Base-by-base conservation (phyloP, 2,888 invertebrate genomes). In the Synanthedon myopaeformis region DNA sequence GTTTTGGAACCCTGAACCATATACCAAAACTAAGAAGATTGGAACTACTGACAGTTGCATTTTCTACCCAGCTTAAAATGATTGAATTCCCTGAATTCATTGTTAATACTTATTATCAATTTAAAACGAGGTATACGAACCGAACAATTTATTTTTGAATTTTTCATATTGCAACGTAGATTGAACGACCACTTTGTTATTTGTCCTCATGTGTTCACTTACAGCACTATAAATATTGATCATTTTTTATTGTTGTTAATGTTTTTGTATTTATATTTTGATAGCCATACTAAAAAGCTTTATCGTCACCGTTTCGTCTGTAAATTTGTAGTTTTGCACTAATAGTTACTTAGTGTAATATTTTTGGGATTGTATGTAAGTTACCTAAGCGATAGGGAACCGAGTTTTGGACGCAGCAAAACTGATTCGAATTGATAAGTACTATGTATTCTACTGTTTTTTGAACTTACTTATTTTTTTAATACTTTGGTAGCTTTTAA, bases 321-420 rank as follows among this genome's bases (percentile, higher is more conserved):
- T 51, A 51, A 6, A 41, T 35, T 13, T 13, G 51, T 49, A 54
- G 54, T 41, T 49, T 51, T 55, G 52, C 52, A 51, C 51, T 12
- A 42, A 45, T 42, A 42, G 19, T n/a, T 42, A 23, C 45, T 14
- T 45, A 42, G 45, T 52, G 52, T 13, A 45, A 45, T 45, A 11
- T 45, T 6, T 45, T 45, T 45, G 45, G 45, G 14, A 45, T 45
- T n/a, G n/a, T 13, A 13, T 45, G 45, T 14, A 14, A 59, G 58
- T 56, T 13, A 45, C 14, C 6, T 14, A 14, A 59, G 58, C 56
- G 58, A 59, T 59, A 56, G 59, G 59, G 66, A 60, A 62, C 64
- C 62, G 65, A 65, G 76, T 79, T 81, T 78, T 79, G 74, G 79
- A 63, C 76, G 74, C 78, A 75, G 77, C 72, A 61, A 45, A 55